Conservation (phyloP, 2,888 invertebrate genomes). For the Venusia cambrica region DNA sequence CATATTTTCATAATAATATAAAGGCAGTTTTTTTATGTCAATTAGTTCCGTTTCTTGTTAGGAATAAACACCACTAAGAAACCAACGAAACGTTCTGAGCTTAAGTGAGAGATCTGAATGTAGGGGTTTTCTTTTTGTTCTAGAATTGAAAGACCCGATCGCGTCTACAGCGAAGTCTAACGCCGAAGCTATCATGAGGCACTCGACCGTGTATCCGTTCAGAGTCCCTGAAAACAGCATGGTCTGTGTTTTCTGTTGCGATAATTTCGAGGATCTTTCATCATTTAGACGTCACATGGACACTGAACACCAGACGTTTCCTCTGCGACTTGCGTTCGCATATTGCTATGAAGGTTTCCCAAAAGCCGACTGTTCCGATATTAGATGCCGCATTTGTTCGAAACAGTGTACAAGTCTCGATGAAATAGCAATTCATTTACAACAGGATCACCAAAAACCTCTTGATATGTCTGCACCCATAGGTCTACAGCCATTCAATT, state of each 20-base stretch:
- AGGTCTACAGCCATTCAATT: slow-evolving; percentile 36
- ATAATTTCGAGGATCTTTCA: slow-evolving; percentile 53
- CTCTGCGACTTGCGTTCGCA: slow-evolving; percentile 53
- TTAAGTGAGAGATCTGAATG: slow-evolving; percentile 30
- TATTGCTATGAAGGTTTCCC: slow-evolving; percentile 37
- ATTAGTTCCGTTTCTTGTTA: no score
- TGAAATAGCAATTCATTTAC: slow-evolving; percentile 33
- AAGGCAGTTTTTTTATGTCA: no score
- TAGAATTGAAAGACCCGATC: slow-evolving; percentile 61
- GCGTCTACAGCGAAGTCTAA: slow-evolving; percentile 57
- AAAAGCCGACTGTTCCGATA: slow-evolving; percentile 40
- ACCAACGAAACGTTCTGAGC: slow-evolving; percentile 4
- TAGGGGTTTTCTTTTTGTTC: slow-evolving; percentile 73
- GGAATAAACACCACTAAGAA: no score
- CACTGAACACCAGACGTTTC: slow-evolving; percentile 56
- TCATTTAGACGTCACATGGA: slow-evolving; percentile 62
- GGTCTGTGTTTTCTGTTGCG: slow-evolving; percentile 70
- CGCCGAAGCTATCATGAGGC: slow-evolving; percentile 68
- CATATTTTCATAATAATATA: no score
- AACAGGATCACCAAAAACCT: slow-evolving; percentile 19
- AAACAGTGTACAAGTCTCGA: slow-evolving; percentile 27
- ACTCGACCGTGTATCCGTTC: slow-evolving; percentile 72
- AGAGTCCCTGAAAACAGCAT: slow-evolving; percentile 62
- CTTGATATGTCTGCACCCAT: slow-evolving; percentile 25
- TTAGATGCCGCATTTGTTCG: slow-evolving; percentile 37